Evolutionary conservation across 2,888 invertebrate species (phyloP), one percentile per base, ranked within the genome.

Genomic region (Limnephilus lunatus): DNA sequence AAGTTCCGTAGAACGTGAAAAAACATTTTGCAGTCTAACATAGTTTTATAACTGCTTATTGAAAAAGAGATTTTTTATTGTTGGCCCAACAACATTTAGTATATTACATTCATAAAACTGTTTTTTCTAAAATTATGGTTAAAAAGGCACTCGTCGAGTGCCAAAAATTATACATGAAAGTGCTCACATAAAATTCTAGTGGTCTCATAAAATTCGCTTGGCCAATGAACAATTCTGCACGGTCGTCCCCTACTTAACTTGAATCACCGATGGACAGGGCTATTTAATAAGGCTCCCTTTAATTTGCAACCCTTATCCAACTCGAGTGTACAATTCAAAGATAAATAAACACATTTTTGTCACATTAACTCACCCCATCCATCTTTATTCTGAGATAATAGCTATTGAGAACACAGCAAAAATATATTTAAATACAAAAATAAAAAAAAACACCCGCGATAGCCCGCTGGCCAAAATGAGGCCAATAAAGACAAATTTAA

Each of bases 261-360:
- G 39, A 83, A 83, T 83, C 25, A 19, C 83, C 32, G 39, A 83
- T n/a, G n/a, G 44, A 86, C 86, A 86, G 48, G 14, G 48, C n/a
- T 25, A 86, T 86, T 48, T 86, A 44, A 86, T 86, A 86, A 86
- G 44, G 44, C 86, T 44, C 44, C 14, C 30, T 86, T 44, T 30
- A 86, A 39, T 86, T 86, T 86, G 25, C 48, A 86, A 48, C 86
- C 86, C 86, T 86, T 85, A 85, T 39, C 85, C n/a, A 68, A 68
- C 68, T 85, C 44, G 44, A 86, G 44, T 86, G 86, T 44, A 14
- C n/a, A 44, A 48, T 86, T 86, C 14, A 44, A 86, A 86, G 48
- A 86, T 86, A 44, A 86, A 86, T 86, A 44, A 86, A 86, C 44
- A 44, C 30, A 86, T 44, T 35, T 86, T 86, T 39, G 44, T 30